Evolutionary conservation across 1,140 invertebrate genomes (phyloP).

Genomic region (Carcinoscorpius rotundicauda): DNA sequence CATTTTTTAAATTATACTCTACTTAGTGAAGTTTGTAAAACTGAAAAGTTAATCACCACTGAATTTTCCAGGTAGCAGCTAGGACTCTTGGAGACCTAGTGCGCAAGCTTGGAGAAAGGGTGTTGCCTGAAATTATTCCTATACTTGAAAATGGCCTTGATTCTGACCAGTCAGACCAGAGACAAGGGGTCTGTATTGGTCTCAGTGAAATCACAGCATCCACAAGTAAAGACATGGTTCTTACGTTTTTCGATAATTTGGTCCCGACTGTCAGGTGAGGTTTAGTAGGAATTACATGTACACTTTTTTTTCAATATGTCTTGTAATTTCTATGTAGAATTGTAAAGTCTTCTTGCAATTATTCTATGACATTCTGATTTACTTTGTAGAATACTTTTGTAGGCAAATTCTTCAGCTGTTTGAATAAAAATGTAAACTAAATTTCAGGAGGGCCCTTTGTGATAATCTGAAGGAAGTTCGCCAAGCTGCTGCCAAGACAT

Average conservation of each 20-base stretch:
- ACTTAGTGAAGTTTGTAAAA: too few relatives aligned
- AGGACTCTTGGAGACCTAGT: conserved; percentile 94
- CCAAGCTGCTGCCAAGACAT: conserved; percentile 88
- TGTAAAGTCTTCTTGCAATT: too few relatives aligned
- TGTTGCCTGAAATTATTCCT: conserved; percentile 94
- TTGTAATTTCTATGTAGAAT: too few relatives aligned
- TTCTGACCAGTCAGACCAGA: conserved; percentile 78
- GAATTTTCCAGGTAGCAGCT: conserved; percentile 58
- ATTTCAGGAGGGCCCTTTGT: conserved; percentile 63
- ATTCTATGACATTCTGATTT: too few relatives aligned
- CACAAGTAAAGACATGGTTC: conserved; percentile 86
- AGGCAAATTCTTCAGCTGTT: too few relatives aligned
- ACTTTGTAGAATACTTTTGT: too few relatives aligned
- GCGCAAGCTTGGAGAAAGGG: conserved; percentile 91
- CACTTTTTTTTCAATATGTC: too few relatives aligned
- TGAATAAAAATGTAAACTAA: too few relatives aligned
- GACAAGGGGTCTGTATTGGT: conserved; percentile 96
- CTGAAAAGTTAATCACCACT: background rate
- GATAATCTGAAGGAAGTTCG: conserved; percentile 88
- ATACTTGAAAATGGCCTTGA: conserved; percentile 87
- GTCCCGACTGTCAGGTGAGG: conserved; percentile 78
- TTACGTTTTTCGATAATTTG: conserved; percentile 85
- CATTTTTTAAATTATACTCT: too few relatives aligned
- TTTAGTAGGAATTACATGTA: background rate
- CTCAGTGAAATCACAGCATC: conserved; percentile 96